phyloP scores from a whole-genome alignment of 2,113 vertebrate species.

The Nyctereutes procyonoides region DNA sequence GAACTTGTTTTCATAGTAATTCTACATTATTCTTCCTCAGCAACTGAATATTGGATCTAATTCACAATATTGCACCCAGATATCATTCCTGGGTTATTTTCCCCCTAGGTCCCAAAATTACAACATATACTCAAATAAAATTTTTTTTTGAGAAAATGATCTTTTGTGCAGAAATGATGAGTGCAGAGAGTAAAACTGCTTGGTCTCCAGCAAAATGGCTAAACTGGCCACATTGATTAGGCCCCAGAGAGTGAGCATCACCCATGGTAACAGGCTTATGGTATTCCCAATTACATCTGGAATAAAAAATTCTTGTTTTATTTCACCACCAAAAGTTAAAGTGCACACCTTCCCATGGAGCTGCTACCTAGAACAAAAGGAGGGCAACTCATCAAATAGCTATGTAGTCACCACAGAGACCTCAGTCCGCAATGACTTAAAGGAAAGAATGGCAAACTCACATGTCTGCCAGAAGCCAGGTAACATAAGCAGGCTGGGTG shows the following conservation, averaged over 20 bases:
- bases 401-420: background rate
- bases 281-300: background rate
- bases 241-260: background rate
- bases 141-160: background rate
- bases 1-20: background rate
- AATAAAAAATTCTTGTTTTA: background rate
- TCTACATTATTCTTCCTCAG: background rate
- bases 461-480: background rate
- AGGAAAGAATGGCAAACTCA: accelerated
- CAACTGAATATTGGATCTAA: background rate
- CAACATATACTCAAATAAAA: background rate
- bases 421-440: background rate
- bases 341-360: background rate
- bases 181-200: background rate
- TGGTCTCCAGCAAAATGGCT: background rate
- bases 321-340: background rate
- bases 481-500: background rate
- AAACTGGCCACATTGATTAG: background rate
- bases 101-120: background rate
- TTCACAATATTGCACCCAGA: background rate
- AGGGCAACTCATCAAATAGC: background rate
- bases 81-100: background rate
- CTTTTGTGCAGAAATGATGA: background rate
- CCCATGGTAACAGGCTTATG: background rate
- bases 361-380: background rate